Conservation (phyloP, 2,888 invertebrate species). For the Plagodis pulveraria region DNA sequence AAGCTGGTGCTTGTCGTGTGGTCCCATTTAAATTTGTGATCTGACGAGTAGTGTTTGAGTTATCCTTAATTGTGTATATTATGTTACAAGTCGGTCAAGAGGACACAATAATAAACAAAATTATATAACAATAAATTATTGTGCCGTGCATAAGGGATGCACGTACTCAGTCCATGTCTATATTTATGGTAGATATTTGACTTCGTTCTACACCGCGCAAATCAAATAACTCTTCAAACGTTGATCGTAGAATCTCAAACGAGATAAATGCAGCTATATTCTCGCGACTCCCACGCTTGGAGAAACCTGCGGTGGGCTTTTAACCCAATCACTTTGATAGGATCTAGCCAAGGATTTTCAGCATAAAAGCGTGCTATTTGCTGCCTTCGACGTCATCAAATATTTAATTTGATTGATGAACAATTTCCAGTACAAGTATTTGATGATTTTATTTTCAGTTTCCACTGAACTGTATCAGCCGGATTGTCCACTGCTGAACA, state of each 20-base stretch:
- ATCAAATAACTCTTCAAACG: constrained; percentile 33
- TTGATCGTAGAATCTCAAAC: constrained; percentile 24
- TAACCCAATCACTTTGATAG: constrained; percentile 24
- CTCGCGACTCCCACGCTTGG: constrained; percentile 2
- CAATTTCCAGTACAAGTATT: background rate
- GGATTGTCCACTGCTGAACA: no score
- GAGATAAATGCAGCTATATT: constrained; percentile 20
- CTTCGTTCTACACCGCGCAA: constrained; percentile 24
- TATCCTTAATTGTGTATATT: no score
- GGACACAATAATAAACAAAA: no score
- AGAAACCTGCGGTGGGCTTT: constrained; percentile 13
- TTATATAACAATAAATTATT: no score
- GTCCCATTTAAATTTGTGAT: no score
- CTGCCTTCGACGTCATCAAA: constrained; percentile 6
- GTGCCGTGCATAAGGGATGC: no score
- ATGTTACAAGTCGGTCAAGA: no score
- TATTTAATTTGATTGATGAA: constrained; percentile 19
- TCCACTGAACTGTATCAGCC: no score
- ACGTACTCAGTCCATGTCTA: constrained; percentile 3
- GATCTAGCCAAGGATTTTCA: constrained; percentile 5
- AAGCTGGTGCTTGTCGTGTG: no score
- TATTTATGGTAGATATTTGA: constrained; percentile 28
- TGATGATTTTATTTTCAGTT: no score
- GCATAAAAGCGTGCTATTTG: constrained; percentile 3
- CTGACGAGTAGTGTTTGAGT: no score